Percentiles rank a stretch among this genome's conserved stretches.
Conservation (phyloP, 2,888 invertebrate genomes). For the Drosophila monieri region DNA sequence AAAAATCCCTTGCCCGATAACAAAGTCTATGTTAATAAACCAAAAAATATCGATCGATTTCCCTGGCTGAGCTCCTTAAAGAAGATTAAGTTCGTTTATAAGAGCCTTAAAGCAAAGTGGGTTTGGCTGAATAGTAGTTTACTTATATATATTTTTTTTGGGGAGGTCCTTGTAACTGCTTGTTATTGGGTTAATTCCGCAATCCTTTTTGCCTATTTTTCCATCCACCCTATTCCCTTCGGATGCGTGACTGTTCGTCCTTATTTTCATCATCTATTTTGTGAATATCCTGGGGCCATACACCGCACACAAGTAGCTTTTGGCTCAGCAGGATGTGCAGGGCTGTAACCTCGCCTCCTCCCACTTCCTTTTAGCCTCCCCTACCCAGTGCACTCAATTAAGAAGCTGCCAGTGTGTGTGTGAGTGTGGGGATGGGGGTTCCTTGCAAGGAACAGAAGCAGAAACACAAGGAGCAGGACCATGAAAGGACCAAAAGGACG, state of each 20-base stretch:
- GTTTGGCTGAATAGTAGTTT: slow-evolving; percentile 1
- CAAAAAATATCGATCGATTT: slow-evolving; percentile 1
- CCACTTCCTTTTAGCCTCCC: not conserved
- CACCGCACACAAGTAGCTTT: slow-evolving; percentile 8
- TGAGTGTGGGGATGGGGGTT: not conserved
- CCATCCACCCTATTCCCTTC: not conserved
- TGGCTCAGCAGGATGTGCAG: slow-evolving; percentile 22
- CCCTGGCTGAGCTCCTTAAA: not conserved
- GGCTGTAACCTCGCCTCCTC: not conserved
- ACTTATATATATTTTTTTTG: not conserved
- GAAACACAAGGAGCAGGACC: not conserved
- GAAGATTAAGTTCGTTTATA: not conserved
- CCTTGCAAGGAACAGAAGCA: not conserved
- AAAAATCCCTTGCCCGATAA: not conserved
- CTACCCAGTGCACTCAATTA: slow-evolving; percentile 32
- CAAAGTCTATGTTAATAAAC: not conserved
- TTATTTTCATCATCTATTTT: slow-evolving; percentile 33
- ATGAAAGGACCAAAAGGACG: not conserved
- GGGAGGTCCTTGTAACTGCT: slow-evolving; percentile 9
- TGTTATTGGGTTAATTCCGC: slow-evolving; percentile 34
- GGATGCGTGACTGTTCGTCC: slow-evolving; percentile 13
- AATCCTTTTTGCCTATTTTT: slow-evolving; percentile 17
- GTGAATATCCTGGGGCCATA: slow-evolving; percentile 30
- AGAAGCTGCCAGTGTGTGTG: slow-evolving; percentile 4
- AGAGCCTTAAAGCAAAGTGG: not conserved